phyloP scores from a whole-genome alignment of 2,113 vertebrate species.

The Amphiprion percula region DNA sequence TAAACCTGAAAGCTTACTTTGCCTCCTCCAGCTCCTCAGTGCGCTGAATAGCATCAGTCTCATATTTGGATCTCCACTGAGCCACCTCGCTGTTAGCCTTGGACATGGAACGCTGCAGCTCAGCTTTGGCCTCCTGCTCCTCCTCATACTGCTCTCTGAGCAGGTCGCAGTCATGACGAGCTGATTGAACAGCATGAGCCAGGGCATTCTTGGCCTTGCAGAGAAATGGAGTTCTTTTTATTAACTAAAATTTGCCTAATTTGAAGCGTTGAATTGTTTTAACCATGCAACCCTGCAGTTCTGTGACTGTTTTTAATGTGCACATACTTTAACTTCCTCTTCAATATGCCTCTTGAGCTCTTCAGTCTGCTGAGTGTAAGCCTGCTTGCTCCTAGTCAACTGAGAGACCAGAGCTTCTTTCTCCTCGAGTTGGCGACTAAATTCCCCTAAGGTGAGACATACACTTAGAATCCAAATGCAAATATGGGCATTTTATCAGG shows the following conservation, averaged over 20 bases:
- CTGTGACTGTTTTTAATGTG: neutral
- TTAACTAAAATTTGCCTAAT: neutral
- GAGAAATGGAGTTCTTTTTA: neutral
- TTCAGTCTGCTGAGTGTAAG: slow-evolving; percentile 88
- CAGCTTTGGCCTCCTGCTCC: slow-evolving; percentile 85
- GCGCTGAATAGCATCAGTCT: slow-evolving; percentile 84
- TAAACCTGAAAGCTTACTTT: slow-evolving; percentile 66
- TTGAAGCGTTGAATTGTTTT: neutral
- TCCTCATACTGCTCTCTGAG: slow-evolving; percentile 89
- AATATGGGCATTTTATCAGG: neutral
- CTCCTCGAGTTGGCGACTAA: slow-evolving; percentile 87
- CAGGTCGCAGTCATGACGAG: slow-evolving; percentile 84
- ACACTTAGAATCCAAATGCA: neutral
- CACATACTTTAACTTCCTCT: slow-evolving; percentile 84
- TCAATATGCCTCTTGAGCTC: slow-evolving; percentile 89
- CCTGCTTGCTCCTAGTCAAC: slow-evolving; percentile 87
- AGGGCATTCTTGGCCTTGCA: slow-evolving; percentile 90
- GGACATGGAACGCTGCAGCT: slow-evolving; percentile 80
- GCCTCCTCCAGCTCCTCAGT: slow-evolving; percentile 86
- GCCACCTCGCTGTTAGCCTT: slow-evolving; percentile 85
- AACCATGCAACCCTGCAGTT: neutral
- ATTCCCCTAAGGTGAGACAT: slow-evolving; percentile 77
- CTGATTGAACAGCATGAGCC: slow-evolving; percentile 85
- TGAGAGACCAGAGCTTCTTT: slow-evolving; percentile 88
- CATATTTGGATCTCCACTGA: slow-evolving; percentile 85